Conservation (phyloP, 2,113 vertebrate genomes). For the Vimba vimba region DNA sequence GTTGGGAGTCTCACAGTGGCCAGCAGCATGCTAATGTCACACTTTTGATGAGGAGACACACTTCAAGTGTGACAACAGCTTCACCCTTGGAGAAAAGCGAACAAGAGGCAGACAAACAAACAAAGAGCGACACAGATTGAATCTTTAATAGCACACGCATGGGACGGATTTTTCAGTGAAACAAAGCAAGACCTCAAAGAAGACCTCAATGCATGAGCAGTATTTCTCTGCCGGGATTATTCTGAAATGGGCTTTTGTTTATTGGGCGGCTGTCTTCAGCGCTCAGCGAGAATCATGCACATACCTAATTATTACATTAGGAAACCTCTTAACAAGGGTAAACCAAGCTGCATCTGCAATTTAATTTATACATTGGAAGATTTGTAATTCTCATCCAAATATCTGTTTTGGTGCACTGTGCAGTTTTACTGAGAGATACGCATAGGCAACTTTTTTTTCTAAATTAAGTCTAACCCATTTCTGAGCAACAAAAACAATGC, state of each 20-base stretch:
- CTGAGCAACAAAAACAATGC: too few species aligned
- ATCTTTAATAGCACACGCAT: slow-evolving; percentile 58
- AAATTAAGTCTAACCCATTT: too few species aligned
- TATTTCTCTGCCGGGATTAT: slow-evolving; percentile 22
- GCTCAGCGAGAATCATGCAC: neutral
- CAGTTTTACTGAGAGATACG: slow-evolving; percentile 1
- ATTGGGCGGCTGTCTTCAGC: neutral
- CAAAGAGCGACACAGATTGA: slow-evolving; percentile 56
- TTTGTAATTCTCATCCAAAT: neutral
- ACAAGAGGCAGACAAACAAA: slow-evolving; percentile 42
- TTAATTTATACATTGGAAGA: neutral
- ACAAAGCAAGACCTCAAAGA: slow-evolving; percentile 48
- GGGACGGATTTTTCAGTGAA: slow-evolving; percentile 38
- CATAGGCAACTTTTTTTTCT: neutral
- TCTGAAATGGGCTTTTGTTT: slow-evolving; percentile 23
- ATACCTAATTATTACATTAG: neutral
- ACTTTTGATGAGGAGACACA: slow-evolving; percentile 31
- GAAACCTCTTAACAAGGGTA: slow-evolving; percentile 1
- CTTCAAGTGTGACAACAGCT: slow-evolving; percentile 48
- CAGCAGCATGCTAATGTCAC: slow-evolving; percentile 33
- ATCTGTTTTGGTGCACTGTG: neutral
- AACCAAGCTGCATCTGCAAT: neutral
- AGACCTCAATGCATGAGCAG: slow-evolving; percentile 44
- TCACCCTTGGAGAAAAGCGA: slow-evolving; percentile 52
- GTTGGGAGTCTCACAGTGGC: slow-evolving; percentile 34